Evolutionary conservation across 37 sponge, comb jelly and placozoan genomes (phyloP).

Genomic region (Chondrosia reniformis): DNA sequence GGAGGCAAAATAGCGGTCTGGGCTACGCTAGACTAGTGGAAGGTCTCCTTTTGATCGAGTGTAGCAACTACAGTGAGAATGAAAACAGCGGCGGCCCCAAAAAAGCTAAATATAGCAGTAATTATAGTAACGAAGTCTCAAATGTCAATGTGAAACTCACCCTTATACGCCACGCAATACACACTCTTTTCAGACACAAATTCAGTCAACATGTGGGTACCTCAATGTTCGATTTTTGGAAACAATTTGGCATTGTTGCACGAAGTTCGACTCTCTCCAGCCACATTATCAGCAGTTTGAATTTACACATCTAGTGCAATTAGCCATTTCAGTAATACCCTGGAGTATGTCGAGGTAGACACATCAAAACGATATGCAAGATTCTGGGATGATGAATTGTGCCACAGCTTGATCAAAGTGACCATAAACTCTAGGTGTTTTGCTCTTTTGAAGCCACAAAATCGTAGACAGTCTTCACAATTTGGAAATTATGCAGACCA

Average conservation of each 20-base stretch:
- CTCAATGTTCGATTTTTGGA: slow-evolving; percentile 32
- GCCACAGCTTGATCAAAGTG: slow-evolving; percentile 40
- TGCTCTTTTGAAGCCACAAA: not conserved
- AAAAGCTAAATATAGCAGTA: too few relatives aligned
- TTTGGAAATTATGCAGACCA: slow-evolving; percentile 10
- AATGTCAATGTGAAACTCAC: too few relatives aligned
- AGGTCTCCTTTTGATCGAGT: too few relatives aligned
- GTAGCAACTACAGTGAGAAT: too few relatives aligned
- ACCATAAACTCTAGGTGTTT: slow-evolving; percentile 40
- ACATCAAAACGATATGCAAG: slow-evolving; percentile 55
- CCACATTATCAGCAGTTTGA: slow-evolving; percentile 54
- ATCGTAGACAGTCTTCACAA: not conserved
- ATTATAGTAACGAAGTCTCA: too few relatives aligned
- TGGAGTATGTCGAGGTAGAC: slow-evolving; percentile 28
- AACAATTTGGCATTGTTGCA: slow-evolving; percentile 60
- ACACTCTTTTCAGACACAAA: too few relatives aligned
- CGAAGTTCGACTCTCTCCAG: slow-evolving; percentile 45
- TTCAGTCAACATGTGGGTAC: too few relatives aligned
- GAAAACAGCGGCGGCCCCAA: too few relatives aligned
- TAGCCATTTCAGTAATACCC: slow-evolving; percentile 35
- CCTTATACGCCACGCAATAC: too few relatives aligned
- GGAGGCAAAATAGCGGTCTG: too few relatives aligned
- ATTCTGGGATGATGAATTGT: slow-evolving; percentile 24
- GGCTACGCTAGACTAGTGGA: too few relatives aligned
- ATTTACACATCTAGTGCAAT: slow-evolving; percentile 12